Evolutionary conservation across 2,888 invertebrate species (phyloP).

Genomic region (Phorcus lineatus): DNA sequence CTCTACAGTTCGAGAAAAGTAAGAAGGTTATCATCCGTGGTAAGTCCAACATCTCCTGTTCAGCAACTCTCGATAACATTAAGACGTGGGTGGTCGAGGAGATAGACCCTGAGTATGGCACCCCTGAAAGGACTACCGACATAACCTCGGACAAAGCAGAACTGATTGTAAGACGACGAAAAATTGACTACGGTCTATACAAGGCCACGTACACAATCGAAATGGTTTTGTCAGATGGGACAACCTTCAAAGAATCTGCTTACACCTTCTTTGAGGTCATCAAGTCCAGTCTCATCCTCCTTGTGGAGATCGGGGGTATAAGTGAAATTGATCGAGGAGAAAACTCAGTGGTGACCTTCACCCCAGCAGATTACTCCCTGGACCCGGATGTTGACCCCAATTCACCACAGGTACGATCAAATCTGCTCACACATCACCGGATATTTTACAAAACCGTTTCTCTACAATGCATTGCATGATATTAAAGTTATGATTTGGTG

Average conservation of each 20-base stretch:
- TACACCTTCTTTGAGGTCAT: slow-evolving; percentile 64
- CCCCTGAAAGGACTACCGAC: slow-evolving; percentile 27
- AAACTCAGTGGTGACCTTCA: slow-evolving; percentile 51
- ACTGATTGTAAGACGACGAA: slow-evolving; percentile 59
- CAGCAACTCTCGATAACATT: slow-evolving; percentile 54
- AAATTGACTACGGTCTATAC: slow-evolving; percentile 72
- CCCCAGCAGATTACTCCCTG: slow-evolving; percentile 67
- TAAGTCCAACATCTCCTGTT: slow-evolving; percentile 57
- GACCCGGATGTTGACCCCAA: slow-evolving; percentile 72
- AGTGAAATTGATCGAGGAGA: slow-evolving; percentile 36
- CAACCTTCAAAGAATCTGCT: not conserved
- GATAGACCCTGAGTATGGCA: slow-evolving; percentile 49
- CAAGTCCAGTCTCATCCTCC: slow-evolving; percentile 68
- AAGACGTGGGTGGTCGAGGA: slow-evolving; percentile 61
- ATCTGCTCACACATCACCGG: too few relatives aligned
- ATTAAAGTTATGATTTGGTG: too few relatives aligned
- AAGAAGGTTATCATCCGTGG: slow-evolving; percentile 46
- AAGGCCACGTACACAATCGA: slow-evolving; percentile 66
- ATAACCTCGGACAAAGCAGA: slow-evolving; percentile 44
- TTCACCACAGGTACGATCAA: slow-evolving; percentile 45
- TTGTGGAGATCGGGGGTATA: slow-evolving; percentile 63
- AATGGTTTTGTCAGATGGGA: slow-evolving; percentile 50
- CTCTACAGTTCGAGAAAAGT: slow-evolving; percentile 33
- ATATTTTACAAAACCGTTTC: too few relatives aligned
- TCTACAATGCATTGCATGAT: too few relatives aligned